Evolutionary conservation across 2,113 vertebrate species (phyloP), one percentile per base, ranked within the genome.

Genomic region (Mormyrus iriodes): DNA sequence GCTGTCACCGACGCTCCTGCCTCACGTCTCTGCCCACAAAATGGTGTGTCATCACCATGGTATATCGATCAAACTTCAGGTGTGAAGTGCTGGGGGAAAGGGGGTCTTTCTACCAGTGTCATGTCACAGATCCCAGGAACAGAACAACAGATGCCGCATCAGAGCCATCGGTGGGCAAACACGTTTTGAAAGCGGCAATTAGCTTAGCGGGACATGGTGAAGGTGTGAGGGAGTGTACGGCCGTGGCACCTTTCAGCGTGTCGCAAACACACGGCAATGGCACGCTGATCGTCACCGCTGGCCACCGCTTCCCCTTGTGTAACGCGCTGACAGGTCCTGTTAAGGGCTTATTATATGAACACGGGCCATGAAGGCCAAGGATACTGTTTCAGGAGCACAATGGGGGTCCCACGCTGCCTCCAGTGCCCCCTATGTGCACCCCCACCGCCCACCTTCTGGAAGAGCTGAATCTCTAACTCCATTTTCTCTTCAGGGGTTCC

Each of bases 291-390:
- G 91, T 94, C 92, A 90, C 88, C 73, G 88, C 85, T 95, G 92
- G 92, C 93, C 90, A 0, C 44, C 89, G 91, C 93, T 92, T 90
- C 92, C 92, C 91, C 92, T 91, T 94, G 95, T 94, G 93, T 93
- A 61, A 88, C 92, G 91, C 82, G 96, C 93, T 97, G 97, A 98
- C 96, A 97, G 96, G 92, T 96, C 88, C 96, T 96, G 94, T 97
- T 97, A 95, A 89, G 92, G 92, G 91, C 92, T 93, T 92, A 94
- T 94, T 96, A 96, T 95, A 92, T 90, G 89, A 95, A 95, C 93
- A 94, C 87, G 93, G 94, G 92, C 83, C 76, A 73, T 90, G 92
- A 93, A 92, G 94, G 94, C 86, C 92, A 94, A 92, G 93, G 94
- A 92, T 92, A 91, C 93, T 91, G 92, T 89, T 94, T 95, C 94